Evolutionary conservation across 1,140 invertebrate species (phyloP), one percentile per base, ranked within the genome.

Genomic region (Calephelis virginiensis): DNA sequence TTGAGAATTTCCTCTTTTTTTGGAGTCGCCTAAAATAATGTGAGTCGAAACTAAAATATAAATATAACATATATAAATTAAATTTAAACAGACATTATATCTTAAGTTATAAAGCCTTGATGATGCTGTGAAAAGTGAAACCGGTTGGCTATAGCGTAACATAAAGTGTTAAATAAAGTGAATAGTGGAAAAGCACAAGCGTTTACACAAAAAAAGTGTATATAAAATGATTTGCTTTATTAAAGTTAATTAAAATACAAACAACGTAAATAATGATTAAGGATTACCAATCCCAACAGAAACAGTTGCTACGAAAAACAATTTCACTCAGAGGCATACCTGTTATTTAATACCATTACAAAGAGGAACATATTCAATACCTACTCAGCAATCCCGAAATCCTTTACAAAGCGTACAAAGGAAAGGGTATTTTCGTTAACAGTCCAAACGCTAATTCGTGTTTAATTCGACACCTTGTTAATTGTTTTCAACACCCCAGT

Each of bases 401-500:
- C 86, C 86, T 90, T 88, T 83, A 83, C 83, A 85, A 83, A 83
- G 77, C 80, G 81, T 75, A 87, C 86, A 89, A 91, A 88, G 85
- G 85, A 83, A 89, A 89, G 84, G 85, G 85, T 87, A 79, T 86
- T 85, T 85, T 89, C 88, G 83, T 86, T 89, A 85, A 91, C 86
- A 83, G 79, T 81, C 80, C 70, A 77, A 85, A 80, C 85, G 85
- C 86, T 91, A 91, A 91, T 89, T 89, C 83, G 85, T 83, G 85
- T 91, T 86, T 89, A 89, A 91, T 91, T 91, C 89, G 88, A 91
- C 88, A 91, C 88, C 88, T 89, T 88, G 88, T 91, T 91, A 91
- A 91, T 91, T 91, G 88, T 90, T 90, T 89, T 77, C 85, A 80
- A 89, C 83, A 82, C 85, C 82, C 85, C 78, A 75, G 85, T 83